Conservation (phyloP, 2,113 vertebrate species). For the Passer montanus region DNA sequence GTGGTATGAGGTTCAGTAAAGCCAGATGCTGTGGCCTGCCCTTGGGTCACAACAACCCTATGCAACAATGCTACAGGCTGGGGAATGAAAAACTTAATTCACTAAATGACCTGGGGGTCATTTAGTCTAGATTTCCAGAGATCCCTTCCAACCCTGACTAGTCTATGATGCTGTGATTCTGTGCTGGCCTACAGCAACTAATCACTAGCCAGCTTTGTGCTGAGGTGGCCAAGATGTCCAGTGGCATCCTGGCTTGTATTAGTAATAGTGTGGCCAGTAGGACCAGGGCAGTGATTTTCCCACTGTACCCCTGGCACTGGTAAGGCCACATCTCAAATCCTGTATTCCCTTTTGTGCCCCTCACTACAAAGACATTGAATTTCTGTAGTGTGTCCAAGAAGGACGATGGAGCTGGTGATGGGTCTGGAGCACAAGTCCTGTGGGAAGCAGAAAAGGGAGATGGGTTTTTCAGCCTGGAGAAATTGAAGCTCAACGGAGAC, state of each 20-base stretch:
- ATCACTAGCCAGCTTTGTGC: not conserved
- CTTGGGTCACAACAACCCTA: not conserved
- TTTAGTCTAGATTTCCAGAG: not conserved
- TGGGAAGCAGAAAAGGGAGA: not conserved
- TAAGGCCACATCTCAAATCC: not conserved
- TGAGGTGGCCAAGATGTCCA: not conserved
- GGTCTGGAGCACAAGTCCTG: not conserved
- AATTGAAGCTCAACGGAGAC: not conserved
- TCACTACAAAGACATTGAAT: not conserved
- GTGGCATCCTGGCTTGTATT: not conserved
- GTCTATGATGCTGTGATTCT: not conserved
- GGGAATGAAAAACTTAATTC: not conserved
- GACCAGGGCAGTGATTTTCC: not conserved
- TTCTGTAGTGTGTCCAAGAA: not conserved
- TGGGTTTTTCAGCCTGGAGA: not conserved
- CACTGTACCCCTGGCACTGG: not conserved
- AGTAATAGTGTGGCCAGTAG: too few species aligned
- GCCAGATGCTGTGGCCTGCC: not conserved
- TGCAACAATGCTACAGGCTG: not conserved
- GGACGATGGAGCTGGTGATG: not conserved
- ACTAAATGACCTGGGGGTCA: not conserved
- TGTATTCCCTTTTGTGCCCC: not conserved
- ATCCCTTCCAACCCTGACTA: not conserved
- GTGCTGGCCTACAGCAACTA: not conserved
- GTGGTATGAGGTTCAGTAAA: not conserved